Evolutionary conservation across 2,888 invertebrate genomes (phyloP).

Genomic region (Malthinus flaveolus): DNA sequence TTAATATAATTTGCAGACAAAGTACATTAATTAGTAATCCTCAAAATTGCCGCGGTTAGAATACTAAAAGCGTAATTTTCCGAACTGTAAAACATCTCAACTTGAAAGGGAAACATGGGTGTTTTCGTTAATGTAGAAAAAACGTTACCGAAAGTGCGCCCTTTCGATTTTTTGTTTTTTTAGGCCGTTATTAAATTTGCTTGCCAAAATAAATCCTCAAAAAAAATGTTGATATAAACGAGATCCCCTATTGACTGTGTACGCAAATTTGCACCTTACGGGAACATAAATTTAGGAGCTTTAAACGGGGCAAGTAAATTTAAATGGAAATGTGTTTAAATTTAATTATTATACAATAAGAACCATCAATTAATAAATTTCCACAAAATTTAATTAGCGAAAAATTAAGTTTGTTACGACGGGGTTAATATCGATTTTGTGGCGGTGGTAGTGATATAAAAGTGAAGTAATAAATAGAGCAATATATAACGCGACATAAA

Average conservation of each 20-base stretch:
- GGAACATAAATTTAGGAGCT: background rate
- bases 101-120: background rate
- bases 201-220: no score
- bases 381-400: no score
- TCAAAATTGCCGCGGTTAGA: conserved; percentile 4
- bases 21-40: conserved; percentile 5
- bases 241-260: no score
- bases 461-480: conserved; percentile 1
- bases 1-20: conserved; percentile 4
- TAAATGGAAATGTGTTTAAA: background rate
- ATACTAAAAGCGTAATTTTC: conserved; percentile 6
- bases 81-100: conserved; percentile 1
- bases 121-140: background rate
- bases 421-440: conserved; percentile 6
- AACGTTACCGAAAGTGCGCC: background rate
- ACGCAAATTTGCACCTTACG: no score
- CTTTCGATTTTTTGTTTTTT: background rate
- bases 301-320: background rate
- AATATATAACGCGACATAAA: conserved; percentile 2
- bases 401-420: background rate
- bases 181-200: no score
- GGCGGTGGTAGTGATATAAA: background rate
- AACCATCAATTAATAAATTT: no score
- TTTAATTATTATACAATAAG: no score
- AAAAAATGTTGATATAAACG: no score